Base-by-base conservation (phyloP, 2,113 vertebrate genomes). In the Trichomycterus rosablanca region DNA sequence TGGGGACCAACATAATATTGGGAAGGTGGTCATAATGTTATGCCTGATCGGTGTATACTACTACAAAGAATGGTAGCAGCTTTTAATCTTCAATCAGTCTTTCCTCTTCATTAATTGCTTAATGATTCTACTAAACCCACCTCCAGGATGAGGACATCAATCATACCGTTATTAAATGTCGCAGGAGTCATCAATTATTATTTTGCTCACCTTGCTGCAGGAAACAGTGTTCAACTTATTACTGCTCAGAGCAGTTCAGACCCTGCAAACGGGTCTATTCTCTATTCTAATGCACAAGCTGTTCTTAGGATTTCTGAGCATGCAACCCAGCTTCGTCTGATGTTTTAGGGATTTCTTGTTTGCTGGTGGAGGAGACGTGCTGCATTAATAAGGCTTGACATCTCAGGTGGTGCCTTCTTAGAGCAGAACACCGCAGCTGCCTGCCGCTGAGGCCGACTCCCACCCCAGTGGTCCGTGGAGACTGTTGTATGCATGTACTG, bases 71-170 rank as follows among this genome's bases (percentile, higher is more conserved):
- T 26, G 16, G 76, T 61, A 81, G 78, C 60, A 70, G 79, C 79
- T 83, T 83, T 82, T 75, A 84, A 83, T 81, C n/a, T n/a, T n/a
- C n/a, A n/a, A 79, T 78, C 79, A 74, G 68, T 77, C 78, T 84
- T 83, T 79, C 68, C 72, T 83, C 78, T 84, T 78, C 84, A 86
- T 84, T 83, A 85, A 85, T 75, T 77, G 70, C 78, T 84, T 87
- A 83, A 87, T 84, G 79, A 73, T 77, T 83, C 76, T 39, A 52
- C 74, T 81, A 78, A 83, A 80, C 68, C 71, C 74, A 74, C 71
- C 82, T 78, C 67, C 66, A 76, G 80, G 74, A 80, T 80, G 73
- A 82, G 76, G 71, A 64, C 84, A 83, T 87, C 84, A 86, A 86
- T 84, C 80, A 82, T 73, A 66, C 67, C 59, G 69, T 80, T 76